Percentiles rank a stretch among this genome's conserved stretches.
Conservation (phyloP, 2,797 vertebrate genomes). For the Tangara arthus region DNA sequence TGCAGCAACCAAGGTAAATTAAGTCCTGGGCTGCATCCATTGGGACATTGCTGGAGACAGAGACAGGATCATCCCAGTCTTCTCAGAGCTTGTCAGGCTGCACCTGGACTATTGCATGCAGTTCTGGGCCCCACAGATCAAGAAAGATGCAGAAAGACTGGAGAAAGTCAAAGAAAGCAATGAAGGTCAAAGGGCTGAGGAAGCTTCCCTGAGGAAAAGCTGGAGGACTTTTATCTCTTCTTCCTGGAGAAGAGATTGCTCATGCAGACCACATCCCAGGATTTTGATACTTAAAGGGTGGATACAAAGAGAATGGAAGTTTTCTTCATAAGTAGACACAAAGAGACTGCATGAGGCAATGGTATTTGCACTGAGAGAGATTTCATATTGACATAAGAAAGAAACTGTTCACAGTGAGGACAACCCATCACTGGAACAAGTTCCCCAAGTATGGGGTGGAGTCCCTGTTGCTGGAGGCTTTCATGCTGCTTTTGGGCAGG, state of each 20-base stretch:
- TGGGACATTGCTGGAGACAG: neutral
- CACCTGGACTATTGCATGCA: too few species aligned
- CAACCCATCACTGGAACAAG: neutral
- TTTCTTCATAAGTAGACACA: neutral
- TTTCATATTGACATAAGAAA: neutral
- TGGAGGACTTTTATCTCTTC: neutral
- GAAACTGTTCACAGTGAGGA: neutral
- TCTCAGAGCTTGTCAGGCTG: neutral
- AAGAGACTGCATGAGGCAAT: neutral
- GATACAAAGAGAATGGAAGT: neutral
- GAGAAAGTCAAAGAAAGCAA: neutral
- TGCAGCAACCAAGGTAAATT: neutral
- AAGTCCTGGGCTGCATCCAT: neutral
- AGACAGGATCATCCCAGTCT: neutral
- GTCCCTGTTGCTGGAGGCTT: neutral
- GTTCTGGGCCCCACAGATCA: neutral
- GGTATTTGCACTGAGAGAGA: neutral
- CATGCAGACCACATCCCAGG: neutral
- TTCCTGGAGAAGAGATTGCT: neutral
- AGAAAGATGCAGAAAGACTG: neutral
- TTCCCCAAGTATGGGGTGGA: neutral
- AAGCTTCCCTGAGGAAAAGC: neutral
- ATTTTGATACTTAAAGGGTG: rapidly evolving
- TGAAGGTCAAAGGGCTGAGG: neutral
- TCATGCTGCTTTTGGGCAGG: neutral